Evolutionary conservation across 1,140 invertebrate species (phyloP).

Genomic region (Cyclargus thomasi): DNA sequence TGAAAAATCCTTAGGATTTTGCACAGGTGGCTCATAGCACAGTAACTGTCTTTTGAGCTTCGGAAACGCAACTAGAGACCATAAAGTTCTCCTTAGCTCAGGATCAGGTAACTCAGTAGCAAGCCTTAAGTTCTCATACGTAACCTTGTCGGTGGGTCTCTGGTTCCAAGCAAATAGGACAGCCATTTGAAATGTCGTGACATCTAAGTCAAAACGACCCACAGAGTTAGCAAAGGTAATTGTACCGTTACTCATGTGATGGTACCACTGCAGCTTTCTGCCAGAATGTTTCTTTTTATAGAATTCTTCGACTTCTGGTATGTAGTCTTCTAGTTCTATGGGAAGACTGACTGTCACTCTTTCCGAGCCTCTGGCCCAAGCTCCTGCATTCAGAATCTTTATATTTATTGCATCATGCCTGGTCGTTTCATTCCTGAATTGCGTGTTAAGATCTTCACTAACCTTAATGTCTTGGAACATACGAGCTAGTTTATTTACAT

Average conservation of each 20-base stretch:
- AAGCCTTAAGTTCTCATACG: constrained; percentile 95
- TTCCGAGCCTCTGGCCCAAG: constrained; percentile 96
- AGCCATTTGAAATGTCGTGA: constrained; percentile 99
- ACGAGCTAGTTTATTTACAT: constrained; percentile 97
- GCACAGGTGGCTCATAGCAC: constrained; percentile 85
- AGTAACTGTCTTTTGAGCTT: constrained; percentile 96
- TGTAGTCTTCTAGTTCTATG: constrained; percentile 97
- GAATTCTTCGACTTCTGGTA: constrained; percentile 97
- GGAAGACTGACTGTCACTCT: constrained; percentile 96
- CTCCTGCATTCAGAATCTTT: constrained; percentile 98
- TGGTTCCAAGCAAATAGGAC: constrained; percentile 99
- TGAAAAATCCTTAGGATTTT: constrained; percentile 94
- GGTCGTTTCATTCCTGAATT: constrained; percentile 86
- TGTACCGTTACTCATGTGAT: constrained; percentile 99
- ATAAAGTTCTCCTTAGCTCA: constrained; percentile 96
- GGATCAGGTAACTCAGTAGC: constrained; percentile 98
- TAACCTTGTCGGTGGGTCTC: constrained; percentile 91
- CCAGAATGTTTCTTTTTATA: constrained; percentile 98
- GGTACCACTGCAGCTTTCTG: constrained; percentile 99
- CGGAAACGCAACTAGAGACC: constrained; percentile 97
- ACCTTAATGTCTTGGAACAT: constrained; percentile 99
- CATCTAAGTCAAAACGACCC: constrained; percentile 97
- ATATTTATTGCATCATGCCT: constrained; percentile 87
- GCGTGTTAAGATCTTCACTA: constrained; percentile 97
- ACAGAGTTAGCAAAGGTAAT: constrained; percentile 96